Conservation (phyloP, 2,113 vertebrate genomes). For the Asarcornis scutulata region DNA sequence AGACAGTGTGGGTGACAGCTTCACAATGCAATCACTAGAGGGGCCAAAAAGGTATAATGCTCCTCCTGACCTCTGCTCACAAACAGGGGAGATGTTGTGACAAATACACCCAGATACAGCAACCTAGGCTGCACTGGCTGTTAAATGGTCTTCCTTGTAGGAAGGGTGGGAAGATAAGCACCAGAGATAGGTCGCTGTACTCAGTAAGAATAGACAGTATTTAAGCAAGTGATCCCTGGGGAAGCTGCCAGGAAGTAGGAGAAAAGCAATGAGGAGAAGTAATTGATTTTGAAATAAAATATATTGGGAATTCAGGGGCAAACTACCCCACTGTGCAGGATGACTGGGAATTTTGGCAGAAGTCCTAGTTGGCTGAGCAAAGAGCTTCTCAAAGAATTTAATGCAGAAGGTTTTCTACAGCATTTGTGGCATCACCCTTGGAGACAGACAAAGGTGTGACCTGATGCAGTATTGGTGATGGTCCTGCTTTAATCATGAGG, state of each 20-base stretch:
- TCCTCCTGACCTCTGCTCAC: background rate
- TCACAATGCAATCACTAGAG: background rate
- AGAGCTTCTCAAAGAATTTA: background rate
- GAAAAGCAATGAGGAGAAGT: background rate
- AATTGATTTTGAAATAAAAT: background rate
- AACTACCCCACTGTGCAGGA: background rate
- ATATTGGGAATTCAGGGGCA: background rate
- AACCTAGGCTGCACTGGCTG: background rate
- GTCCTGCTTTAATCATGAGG: background rate
- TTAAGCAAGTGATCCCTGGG: background rate
- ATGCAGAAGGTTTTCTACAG: background rate
- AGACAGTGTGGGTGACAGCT: fast-evolving
- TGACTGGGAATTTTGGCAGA: background rate
- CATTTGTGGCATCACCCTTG: background rate
- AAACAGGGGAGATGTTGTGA: background rate
- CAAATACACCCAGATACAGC: background rate
- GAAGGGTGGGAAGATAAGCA: background rate
- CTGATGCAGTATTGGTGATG: fast-evolving
- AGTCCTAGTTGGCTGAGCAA: background rate
- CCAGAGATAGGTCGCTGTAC: background rate
- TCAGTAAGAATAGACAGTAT: background rate
- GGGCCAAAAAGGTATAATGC: background rate
- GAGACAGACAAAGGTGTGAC: fast-evolving
- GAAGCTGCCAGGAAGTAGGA: background rate
- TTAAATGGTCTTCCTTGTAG: background rate